Base-by-base conservation (phyloP, 1,140 invertebrate species). In the Agrilus planipennis region DNA sequence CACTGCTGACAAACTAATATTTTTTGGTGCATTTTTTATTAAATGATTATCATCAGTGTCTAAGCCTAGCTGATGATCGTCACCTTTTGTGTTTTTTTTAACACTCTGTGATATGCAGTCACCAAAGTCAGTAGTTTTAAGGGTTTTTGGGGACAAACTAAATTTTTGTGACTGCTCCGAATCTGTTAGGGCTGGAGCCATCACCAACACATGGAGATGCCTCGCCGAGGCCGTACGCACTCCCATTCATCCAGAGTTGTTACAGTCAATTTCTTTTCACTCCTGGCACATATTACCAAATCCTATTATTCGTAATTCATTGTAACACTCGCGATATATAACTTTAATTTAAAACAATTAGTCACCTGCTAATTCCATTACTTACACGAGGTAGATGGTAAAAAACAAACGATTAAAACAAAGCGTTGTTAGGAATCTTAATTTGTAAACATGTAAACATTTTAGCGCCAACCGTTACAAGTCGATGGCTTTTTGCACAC, bases 131-230 rank as follows among this genome's bases (percentile, higher is more conserved):
- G 21, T 38, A n/a, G 32, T 34, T 2, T 18, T 22, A 4, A 21
- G 34, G 17, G 60, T 61, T 54, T 68, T 68, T 52, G 65, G 62
- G 54, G 67, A 64, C 57, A 62, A 50, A 44, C 55, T 61, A 57
- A 69, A 69, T 50, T 71, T 74, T 63, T 75, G 72, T 57, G 74
- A 64, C 65, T 72, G 73, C 52, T 67, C 69, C 47, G 68, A 60
- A 68, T 79, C 75, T 58, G 76, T 79, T 65, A 79, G 66, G 68
- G 76, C 77, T 65, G 77, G 77, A 65, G 77, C 77, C 77, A 80
- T 80, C 67, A 73, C 76, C 74, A 68, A 70, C 68, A 66, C 72
- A 63, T 70, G 62, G 68, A 69, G 67, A 63, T 68, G 70, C 70
- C 70, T 62, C 63, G 64, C 64, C 57, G 62, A 65, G 60, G 60